Evolutionary conservation across 2,113 vertebrate genomes (phyloP).

Genomic region (Shinisaurus crocodilurus): DNA sequence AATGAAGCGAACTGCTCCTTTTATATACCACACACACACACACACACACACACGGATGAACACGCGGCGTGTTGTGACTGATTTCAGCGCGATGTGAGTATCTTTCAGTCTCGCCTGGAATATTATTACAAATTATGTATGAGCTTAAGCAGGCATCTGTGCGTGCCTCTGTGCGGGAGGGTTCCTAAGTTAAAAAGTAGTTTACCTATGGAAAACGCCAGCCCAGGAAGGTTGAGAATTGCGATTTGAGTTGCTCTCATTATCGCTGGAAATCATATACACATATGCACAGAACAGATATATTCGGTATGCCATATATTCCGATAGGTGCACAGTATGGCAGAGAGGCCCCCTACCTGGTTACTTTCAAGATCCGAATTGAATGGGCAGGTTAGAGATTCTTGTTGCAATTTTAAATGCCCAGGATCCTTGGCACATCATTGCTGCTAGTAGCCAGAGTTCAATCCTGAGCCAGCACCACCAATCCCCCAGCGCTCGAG

Average conservation of each 20-base stretch:
- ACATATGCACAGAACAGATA: neutral
- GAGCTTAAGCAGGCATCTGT: neutral
- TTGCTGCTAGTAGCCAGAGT: neutral
- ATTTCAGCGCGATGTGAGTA: neutral
- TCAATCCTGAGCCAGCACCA: neutral
- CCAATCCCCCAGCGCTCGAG: neutral
- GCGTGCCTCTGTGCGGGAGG: neutral
- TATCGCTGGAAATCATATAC: neutral
- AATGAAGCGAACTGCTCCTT: neutral
- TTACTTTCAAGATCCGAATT: neutral
- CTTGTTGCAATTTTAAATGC: neutral
- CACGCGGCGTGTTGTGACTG: neutral
- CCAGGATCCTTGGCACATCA: neutral
- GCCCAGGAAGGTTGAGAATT: neutral
- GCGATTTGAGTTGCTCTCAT: neutral
- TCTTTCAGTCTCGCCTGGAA: neutral
- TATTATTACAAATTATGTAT: neutral
- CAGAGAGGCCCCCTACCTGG: too few species aligned
- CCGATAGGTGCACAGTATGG: neutral
- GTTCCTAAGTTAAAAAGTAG: neutral
- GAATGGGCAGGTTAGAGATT: neutral
- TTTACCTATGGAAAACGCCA: neutral
- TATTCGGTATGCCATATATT: neutral
- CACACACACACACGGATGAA: neutral
- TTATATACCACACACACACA: too few species aligned